phyloP scores from a whole-genome alignment of 2,113 vertebrate genomes.

The Pelvicachromis taeniatus region DNA sequence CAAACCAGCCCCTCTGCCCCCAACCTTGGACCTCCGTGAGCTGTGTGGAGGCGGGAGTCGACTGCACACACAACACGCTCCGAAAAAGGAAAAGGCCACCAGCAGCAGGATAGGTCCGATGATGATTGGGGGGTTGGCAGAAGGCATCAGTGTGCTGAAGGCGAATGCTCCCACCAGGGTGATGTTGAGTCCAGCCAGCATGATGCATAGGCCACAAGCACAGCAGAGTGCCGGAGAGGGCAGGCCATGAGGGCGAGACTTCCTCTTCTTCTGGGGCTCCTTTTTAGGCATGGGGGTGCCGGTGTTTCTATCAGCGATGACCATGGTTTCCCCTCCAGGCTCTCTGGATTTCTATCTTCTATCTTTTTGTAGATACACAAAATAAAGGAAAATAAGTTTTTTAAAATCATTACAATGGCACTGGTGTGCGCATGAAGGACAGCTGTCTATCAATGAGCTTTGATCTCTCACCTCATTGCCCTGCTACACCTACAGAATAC shows the following conservation, averaged over 20 bases:
- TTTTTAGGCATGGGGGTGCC: conserved; percentile 77
- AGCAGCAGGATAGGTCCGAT: conserved; percentile 86
- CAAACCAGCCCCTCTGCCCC: conserved; percentile 71
- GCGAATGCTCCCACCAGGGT: conserved; percentile 93
- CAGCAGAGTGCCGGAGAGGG: conserved; percentile 92
- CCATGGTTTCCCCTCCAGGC: conserved; percentile 53
- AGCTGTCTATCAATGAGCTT: background rate
- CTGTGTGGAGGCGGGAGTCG: conserved; percentile 76
- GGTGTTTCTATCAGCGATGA: conserved; percentile 76
- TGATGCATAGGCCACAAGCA: conserved; percentile 95
- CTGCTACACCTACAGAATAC: background rate
- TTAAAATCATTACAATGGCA: background rate
- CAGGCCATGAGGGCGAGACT: conserved; percentile 76
- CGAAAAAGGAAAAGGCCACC: conserved; percentile 88
- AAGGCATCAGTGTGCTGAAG: conserved; percentile 83
- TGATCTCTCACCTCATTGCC: background rate
- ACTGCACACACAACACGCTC: conserved; percentile 89
- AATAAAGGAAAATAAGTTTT: background rate
- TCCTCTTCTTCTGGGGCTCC: conserved; percentile 72
- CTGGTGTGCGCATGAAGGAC: background rate
- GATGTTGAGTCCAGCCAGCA: conserved; percentile 96
- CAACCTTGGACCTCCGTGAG: conserved; percentile 66
- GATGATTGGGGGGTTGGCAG: conserved; percentile 88
- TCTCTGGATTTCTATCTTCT: background rate
- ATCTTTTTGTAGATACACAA: background rate